phyloP scores from a whole-genome alignment of 2,113 vertebrate genomes.

The Semicossyphus pulcher region DNA sequence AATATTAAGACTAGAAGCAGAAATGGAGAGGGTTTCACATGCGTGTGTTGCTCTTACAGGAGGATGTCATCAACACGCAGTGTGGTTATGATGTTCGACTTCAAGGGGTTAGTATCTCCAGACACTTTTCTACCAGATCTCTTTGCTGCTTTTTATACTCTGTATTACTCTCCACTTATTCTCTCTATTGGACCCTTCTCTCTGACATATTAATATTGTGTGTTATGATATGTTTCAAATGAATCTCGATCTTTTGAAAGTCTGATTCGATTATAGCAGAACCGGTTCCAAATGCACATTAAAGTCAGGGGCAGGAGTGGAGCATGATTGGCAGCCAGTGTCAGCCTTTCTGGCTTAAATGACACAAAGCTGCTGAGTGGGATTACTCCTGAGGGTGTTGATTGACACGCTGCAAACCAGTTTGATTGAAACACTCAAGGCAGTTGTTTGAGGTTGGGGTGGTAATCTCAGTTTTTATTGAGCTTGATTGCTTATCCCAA shows the following conservation, averaged over 20 bases:
- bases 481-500: constrained; percentile 10
- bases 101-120: constrained; percentile 81
- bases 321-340: constrained; percentile 22
- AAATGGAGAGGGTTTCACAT: not conserved
- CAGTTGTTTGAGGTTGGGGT: constrained; percentile 4
- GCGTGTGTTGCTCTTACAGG: constrained; percentile 71
- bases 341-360: constrained; percentile 21
- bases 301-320: not conserved
- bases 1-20: not conserved
- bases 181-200: not conserved
- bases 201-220: not conserved
- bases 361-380: constrained; percentile 15
- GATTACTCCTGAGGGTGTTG: constrained; percentile 25
- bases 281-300: not conserved
- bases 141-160: too few species aligned
- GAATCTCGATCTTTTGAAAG: not conserved
- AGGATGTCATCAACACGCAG: constrained; percentile 93
- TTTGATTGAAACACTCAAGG: constrained; percentile 40
- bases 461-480: constrained; percentile 18
- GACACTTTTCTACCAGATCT: not conserved
- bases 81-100: constrained; percentile 92
- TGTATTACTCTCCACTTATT: not conserved
- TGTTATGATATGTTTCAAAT: not conserved
- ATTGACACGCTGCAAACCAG: constrained; percentile 33
- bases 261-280: not conserved